Evolutionary conservation across 2,113 vertebrate genomes (phyloP).

Genomic region (Pipra filicauda): DNA sequence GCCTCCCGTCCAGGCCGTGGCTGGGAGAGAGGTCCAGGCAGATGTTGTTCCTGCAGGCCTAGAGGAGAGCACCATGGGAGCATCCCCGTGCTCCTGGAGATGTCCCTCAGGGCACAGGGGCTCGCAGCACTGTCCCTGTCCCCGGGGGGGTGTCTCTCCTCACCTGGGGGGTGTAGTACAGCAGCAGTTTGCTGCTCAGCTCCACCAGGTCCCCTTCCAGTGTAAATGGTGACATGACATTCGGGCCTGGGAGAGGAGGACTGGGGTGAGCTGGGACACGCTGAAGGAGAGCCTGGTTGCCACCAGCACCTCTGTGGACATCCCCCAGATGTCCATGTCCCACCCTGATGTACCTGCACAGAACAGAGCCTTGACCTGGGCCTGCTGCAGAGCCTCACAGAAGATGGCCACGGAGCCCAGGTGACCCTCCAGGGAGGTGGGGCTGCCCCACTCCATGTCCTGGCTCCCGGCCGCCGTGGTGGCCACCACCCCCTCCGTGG

Average conservation of each 20-base stretch:
- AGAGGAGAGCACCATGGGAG: neutral
- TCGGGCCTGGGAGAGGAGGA: conserved; percentile 81
- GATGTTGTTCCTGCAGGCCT: conserved; percentile 96
- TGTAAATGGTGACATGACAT: conserved; percentile 85
- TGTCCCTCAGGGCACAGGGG: neutral
- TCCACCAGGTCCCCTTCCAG: conserved; percentile 87
- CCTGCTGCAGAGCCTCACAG: conserved; percentile 85
- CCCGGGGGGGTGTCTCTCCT: neutral
- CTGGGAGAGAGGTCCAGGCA: conserved; percentile 92
- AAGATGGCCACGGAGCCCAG: conserved; percentile 92
- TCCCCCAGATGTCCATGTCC: rapidly evolving
- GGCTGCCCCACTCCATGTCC: conserved; percentile 94
- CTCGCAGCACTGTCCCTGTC: neutral
- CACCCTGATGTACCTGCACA: conserved; percentile 70
- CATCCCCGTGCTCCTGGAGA: neutral
- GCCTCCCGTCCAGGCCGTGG: conserved; percentile 86
- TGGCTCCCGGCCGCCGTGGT: conserved; percentile 89
- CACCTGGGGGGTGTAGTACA: conserved; percentile 98
- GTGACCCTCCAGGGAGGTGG: conserved; percentile 92
- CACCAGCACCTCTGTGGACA: rapidly evolving
- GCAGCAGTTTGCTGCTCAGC: conserved; percentile 84
- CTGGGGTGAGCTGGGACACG: neutral
- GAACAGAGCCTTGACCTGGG: conserved; percentile 77
- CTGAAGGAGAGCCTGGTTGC: rapidly evolving
- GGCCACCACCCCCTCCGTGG: conserved; percentile 78